Base-by-base conservation (phyloP, 2,113 vertebrate species). In the Hippocampus barbouri region DNA sequence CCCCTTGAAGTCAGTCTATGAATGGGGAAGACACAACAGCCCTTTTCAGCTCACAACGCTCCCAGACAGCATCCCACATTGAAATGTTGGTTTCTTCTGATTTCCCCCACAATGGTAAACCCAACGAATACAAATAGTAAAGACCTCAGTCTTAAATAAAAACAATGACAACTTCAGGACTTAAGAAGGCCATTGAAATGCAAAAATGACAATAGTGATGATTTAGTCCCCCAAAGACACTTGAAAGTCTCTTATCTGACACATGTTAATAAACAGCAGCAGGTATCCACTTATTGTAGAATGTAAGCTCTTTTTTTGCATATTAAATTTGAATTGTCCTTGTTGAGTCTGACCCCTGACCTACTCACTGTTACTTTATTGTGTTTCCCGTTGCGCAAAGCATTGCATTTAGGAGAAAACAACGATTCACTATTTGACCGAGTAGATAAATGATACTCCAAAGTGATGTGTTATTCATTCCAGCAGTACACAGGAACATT, bases 161-260 rank as follows among this genome's bases (percentile, higher is more conserved):
- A 92, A 93, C 93, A 94, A 93, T 91, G 84, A 89, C 85, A 91
- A 88, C 91, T 92, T 91, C 90, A 86, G 93, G 85, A 91, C 88
- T 90, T 92, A 89, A 90, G 91, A 88, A 80, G 71, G 49, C 90
- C 82, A 93, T 93, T 94, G 88, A 92, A 80, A 93, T 94, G 92
- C 90, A 89, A 93, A 93, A 88, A 85, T 80, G 88, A 83, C 88
- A 86, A 85, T 81, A 81, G 89, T 89, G 89, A 88, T 93, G 91
- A 93, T 92, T 92, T 91, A 90, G 90, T 87, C 90, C 88, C 85
- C 82, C 84, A 69, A 90, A 88, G 91, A 91, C 83, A 88, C 90
- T 93, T 91, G 87, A 91, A 93, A 92, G 91, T 91, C 81, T 92
- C 89, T 93, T 89, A 91, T 93, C 89, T 91, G 90, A 91, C 86